Percentiles rank a stretch among this genome's conserved stretches.
Conservation (phyloP, 2,888 invertebrate genomes). For the Napeogenes inachia region DNA sequence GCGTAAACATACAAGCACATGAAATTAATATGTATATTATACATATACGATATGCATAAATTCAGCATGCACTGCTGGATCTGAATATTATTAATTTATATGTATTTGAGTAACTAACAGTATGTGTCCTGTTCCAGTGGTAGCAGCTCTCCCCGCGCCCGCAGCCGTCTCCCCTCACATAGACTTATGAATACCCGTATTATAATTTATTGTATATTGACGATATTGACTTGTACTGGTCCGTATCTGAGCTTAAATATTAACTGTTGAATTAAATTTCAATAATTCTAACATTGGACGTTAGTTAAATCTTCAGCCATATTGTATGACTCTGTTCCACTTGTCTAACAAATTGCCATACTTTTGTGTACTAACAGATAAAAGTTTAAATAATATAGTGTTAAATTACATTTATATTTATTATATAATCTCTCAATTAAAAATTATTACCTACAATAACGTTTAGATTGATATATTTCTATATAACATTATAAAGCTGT, state of each 20-base stretch:
- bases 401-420: no score
- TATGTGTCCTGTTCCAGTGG: slow-evolving; percentile 28
- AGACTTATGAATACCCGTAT: slow-evolving; percentile 33
- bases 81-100: no score
- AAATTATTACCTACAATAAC: no score
- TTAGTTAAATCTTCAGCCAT: neutral
- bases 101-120: neutral
- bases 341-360: neutral
- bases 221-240: slow-evolving; percentile 1
- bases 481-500: no score
- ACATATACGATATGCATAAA: no score
- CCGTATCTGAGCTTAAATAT: neutral
- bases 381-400: neutral
- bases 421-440: no score
- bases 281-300: neutral
- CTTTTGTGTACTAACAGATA: neutral
- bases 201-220: slow-evolving; percentile 16
- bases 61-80: no score
- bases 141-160: slow-evolving; percentile 34
- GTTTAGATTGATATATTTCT: no score
- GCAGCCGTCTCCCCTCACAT: slow-evolving; percentile 22
- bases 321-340: neutral
- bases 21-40: no score
- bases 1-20: no score
- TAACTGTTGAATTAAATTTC: neutral